Percentiles rank a stretch among this genome's conserved stretches.
phyloP scores from a whole-genome alignment of 23 tunicate species.

The Ascidia mentula region DNA sequence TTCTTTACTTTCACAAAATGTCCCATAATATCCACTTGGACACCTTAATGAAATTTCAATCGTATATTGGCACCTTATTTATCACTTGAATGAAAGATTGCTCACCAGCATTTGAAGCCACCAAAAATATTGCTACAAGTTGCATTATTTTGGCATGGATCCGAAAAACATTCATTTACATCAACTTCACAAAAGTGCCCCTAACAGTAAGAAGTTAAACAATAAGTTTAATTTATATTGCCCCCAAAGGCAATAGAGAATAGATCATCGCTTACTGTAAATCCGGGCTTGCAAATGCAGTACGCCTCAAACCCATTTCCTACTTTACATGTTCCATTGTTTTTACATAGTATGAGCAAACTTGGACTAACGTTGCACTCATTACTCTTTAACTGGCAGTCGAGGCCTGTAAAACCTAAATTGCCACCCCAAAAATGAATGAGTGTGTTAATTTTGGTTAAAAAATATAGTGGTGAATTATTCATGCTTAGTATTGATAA shows the following conservation, averaged over 20 bases:
- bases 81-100: no score
- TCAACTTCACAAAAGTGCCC: neutral
- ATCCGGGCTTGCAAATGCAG: neutral
- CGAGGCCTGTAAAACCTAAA: slow-evolving; percentile 3
- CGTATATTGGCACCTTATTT: no score
- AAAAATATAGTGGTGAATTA: no score
- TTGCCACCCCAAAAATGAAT: neutral
- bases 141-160: slow-evolving; percentile 27
- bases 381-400: neutral
- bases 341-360: no score
- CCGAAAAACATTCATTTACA: neutral
- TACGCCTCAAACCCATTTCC: neutral
- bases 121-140: slow-evolving; percentile 16
- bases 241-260: neutral
- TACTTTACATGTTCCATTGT: neutral
- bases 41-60: neutral
- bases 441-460: neutral
- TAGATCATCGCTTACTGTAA: neutral
- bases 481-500: neutral
- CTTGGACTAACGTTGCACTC: neutral
- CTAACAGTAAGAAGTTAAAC: neutral
- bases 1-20: neutral
- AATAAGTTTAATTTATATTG: neutral
- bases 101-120: neutral
- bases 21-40: neutral